phyloP scores from a whole-genome alignment of 2,797 vertebrate species.

The Argya squamiceps region DNA sequence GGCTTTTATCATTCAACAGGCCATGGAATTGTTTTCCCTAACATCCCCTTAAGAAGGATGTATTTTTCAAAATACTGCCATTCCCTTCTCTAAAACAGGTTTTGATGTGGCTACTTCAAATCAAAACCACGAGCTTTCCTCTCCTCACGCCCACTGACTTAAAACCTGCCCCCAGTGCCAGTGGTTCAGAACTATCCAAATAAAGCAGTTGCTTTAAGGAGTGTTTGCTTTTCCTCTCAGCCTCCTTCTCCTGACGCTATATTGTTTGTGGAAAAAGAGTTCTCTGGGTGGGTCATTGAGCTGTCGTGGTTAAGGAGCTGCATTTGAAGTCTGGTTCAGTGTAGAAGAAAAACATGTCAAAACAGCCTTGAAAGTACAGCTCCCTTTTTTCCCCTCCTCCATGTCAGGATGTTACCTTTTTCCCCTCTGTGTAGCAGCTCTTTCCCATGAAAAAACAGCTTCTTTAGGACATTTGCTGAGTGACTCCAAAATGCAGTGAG shows the following conservation, averaged over 20 bases:
- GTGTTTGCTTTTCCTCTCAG: conserved; percentile 68
- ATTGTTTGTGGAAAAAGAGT: conserved; percentile 67
- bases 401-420: conserved; percentile 48
- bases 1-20: conserved; percentile 53
- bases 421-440: neutral
- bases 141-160: conserved; percentile 37
- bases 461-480: neutral
- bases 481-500: neutral
- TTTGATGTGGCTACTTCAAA: conserved; percentile 75
- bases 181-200: conserved; percentile 74
- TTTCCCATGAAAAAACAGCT: conserved; percentile 5
- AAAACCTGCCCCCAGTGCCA: conserved; percentile 49
- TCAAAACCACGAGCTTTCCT: conserved; percentile 68
- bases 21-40: conserved; percentile 52
- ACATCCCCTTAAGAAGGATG: conserved; percentile 61
- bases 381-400: neutral
- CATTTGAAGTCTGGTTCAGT: conserved; percentile 59
- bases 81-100: conserved; percentile 50
- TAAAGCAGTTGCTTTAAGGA: conserved; percentile 68
- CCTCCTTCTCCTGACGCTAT: conserved; percentile 50
- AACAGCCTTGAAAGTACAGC: conserved; percentile 42
- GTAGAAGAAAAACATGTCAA: conserved; percentile 60
- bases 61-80: conserved; percentile 63
- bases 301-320: conserved; percentile 59
- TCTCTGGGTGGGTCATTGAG: conserved; percentile 63